A percentile compares a stretch with the other conserved stretches of the same genome.
Conservation (phyloP, 1,140 invertebrate species). For the Rhagoletis zephyria region DNA sequence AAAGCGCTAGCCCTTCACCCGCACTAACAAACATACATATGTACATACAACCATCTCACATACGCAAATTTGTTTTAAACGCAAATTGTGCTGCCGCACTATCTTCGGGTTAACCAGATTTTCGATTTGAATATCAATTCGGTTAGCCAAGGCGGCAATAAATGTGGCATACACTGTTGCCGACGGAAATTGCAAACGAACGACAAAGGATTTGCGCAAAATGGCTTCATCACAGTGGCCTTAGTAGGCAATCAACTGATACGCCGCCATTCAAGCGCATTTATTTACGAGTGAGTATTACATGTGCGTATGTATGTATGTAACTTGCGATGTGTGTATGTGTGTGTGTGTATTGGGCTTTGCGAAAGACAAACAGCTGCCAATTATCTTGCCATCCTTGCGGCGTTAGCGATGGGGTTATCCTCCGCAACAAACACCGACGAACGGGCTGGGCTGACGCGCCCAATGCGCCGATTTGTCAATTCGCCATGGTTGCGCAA, state of each 20-base stretch:
- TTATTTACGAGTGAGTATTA: constrained; percentile 6
- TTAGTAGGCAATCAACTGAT: constrained; percentile 35
- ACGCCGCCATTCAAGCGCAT: constrained; percentile 22
- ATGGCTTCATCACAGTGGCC: constrained; percentile 35
- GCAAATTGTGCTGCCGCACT: constrained; percentile 12
- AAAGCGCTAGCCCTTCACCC: neutral
- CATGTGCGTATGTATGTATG: neutral
- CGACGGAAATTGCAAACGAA: constrained; percentile 45
- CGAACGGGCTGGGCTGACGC: neutral
- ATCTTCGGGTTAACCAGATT: constrained; percentile 53
- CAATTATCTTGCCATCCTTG: constrained; percentile 51
- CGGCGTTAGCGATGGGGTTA: constrained; percentile 52
- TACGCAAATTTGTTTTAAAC: neutral
- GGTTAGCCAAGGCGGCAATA: constrained; percentile 54
- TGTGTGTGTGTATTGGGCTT: neutral
- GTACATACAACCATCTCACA: neutral
- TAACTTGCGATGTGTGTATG: neutral
- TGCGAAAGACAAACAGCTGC: constrained; percentile 56
- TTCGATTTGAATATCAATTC: constrained; percentile 50
- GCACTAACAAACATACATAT: neutral
- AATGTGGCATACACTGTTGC: constrained; percentile 23
- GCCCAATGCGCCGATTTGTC: constrained; percentile 50
- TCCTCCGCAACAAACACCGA: neutral
- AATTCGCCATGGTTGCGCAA: constrained; percentile 55
- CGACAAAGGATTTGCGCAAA: constrained; percentile 45